A percentile compares a stretch with the other conserved stretches of the same genome.
Evolutionary conservation across 2,888 invertebrate genomes (phyloP).

Genomic region (Aspidapion aeneum): DNA sequence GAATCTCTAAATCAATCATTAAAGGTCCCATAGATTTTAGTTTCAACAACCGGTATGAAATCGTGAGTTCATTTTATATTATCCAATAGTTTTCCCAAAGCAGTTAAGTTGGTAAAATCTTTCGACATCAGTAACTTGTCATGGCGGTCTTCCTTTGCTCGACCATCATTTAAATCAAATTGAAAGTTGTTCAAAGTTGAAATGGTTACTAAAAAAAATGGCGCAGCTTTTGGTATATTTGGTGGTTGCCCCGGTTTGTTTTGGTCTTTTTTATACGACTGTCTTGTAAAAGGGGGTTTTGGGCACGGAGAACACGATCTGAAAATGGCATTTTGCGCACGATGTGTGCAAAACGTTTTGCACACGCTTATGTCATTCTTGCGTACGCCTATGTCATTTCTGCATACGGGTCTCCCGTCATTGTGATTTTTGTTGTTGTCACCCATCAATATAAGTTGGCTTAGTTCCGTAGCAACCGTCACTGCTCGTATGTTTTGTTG

Average conservation of each 20-base stretch:
- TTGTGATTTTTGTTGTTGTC: too few species aligned
- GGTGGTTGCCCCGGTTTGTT: constrained; percentile 88
- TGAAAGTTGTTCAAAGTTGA: constrained; percentile 76
- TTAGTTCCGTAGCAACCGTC: too few species aligned
- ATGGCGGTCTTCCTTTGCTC: constrained; percentile 33
- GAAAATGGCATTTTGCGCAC: too few species aligned
- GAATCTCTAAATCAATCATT: constrained; percentile 83
- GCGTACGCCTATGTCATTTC: too few species aligned
- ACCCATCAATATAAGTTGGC: too few species aligned
- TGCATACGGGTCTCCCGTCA: too few species aligned
- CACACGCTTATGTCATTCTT: too few species aligned
- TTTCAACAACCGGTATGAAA: constrained; percentile 57
- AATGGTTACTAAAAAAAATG: constrained; percentile 93
- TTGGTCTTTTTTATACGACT: too few species aligned
- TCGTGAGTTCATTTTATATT: constrained; percentile 50
- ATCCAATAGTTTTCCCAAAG: constrained; percentile 63
- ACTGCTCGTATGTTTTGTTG: too few species aligned
- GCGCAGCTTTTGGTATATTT: constrained; percentile 82
- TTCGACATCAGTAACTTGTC: constrained; percentile 57
- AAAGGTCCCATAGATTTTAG: constrained; percentile 76
- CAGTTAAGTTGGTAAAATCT: constrained; percentile 62
- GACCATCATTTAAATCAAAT: constrained; percentile 65
- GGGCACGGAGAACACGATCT: too few species aligned
- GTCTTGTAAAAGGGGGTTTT: too few species aligned
- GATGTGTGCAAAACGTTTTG: too few species aligned